Evolutionary conservation across 2,888 invertebrate genomes (phyloP).

Genomic region (Eugnorisma glareosa): DNA sequence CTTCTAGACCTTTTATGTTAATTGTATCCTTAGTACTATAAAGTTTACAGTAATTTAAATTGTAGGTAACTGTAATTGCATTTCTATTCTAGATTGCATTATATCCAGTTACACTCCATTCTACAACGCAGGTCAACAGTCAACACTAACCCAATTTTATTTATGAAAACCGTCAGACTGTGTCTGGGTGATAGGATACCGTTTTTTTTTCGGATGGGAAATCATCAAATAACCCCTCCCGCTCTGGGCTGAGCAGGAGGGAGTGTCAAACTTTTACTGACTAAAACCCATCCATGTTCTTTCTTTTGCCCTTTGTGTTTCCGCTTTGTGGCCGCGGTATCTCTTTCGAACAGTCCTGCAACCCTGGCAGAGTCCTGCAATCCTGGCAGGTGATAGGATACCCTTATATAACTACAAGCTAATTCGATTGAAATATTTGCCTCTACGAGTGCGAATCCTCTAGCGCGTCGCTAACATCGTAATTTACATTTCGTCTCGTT

Average conservation of each 20-base stretch:
- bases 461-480: slow-evolving; percentile 1
- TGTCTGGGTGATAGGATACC: background rate
- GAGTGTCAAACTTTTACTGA: too few relatives aligned
- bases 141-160: background rate
- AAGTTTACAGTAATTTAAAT: background rate
- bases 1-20: background rate
- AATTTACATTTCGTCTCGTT: slow-evolving; percentile 17
- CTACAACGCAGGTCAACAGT: background rate
- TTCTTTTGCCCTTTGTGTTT: too few relatives aligned
- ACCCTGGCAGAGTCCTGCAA: too few relatives aligned
- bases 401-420: background rate
- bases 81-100: background rate
- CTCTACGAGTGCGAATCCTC: background rate
- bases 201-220: too few relatives aligned
- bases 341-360: too few relatives aligned
- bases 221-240: too few relatives aligned
- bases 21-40: background rate
- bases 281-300: too few relatives aligned
- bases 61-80: background rate
- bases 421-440: background rate
- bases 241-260: too few relatives aligned
- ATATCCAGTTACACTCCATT: background rate
- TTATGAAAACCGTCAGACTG: background rate
- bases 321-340: too few relatives aligned
- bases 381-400: too few relatives aligned